Percentiles rank a stretch among this genome's conserved stretches.
phyloP scores from a whole-genome alignment of 2,888 invertebrate genomes.

The Dasysyrphus tricinctus region DNA sequence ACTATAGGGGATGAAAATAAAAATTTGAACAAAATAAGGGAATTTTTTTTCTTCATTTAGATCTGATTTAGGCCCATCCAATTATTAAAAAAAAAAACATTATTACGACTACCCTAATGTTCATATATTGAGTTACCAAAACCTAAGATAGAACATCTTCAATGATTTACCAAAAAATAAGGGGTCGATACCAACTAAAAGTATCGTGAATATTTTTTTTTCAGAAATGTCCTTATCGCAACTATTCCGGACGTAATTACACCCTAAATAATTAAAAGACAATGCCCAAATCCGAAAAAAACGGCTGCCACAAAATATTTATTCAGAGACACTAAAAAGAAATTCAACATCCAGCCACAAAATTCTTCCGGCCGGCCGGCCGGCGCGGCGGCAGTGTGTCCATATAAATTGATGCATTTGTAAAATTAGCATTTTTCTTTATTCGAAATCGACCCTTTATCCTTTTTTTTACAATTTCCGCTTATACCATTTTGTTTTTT shows the following conservation, averaged over 20 bases:
- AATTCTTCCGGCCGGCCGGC: conserved; percentile 42
- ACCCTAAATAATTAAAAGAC: conserved; percentile 51
- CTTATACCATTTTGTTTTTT: conserved; percentile 37
- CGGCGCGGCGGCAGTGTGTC: conserved; percentile 31
- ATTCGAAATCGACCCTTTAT: conserved; percentile 38
- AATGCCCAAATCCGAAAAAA: background rate
- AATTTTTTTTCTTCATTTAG: too few relatives aligned
- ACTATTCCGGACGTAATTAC: conserved; percentile 55
- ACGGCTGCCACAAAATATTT: conserved; percentile 40
- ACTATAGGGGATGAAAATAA: too few relatives aligned
- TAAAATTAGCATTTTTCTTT: conserved; percentile 75
- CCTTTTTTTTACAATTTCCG: conserved; percentile 65
- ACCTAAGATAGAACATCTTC: too few relatives aligned
- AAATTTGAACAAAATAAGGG: too few relatives aligned
- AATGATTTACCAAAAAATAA: too few relatives aligned
- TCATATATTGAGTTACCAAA: too few relatives aligned
- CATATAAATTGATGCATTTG: conserved; percentile 74
- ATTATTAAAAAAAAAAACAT: too few relatives aligned
- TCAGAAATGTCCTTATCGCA: too few relatives aligned
- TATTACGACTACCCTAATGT: too few relatives aligned
- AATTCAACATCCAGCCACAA: conserved; percentile 41
- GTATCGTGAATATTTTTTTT: too few relatives aligned
- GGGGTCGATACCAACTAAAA: too few relatives aligned
- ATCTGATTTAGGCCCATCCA: too few relatives aligned
- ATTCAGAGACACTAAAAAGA: conserved; percentile 61